Percentiles rank a stretch among this genome's conserved stretches.
Conservation (phyloP, 2,888 invertebrate species). For the Xestia sexstrigata region DNA sequence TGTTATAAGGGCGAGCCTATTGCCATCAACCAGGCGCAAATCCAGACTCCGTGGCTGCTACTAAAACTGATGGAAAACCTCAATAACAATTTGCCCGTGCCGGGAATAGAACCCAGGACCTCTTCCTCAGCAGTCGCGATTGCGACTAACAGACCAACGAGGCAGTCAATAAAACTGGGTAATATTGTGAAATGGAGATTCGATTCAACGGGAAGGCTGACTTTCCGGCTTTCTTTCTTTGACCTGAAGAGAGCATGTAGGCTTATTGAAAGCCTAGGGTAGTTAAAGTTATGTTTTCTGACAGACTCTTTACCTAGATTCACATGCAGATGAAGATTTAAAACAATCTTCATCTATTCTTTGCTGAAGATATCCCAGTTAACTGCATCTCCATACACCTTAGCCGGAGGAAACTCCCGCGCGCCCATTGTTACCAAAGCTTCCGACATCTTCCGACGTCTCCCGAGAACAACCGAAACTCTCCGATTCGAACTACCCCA, state of each 20-base stretch:
- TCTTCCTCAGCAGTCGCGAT: too few species aligned
- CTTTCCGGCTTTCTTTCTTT: not conserved
- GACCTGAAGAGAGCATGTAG: not conserved
- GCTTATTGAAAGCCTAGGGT: not conserved
- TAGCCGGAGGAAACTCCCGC: not conserved
- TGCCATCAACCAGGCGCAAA: too few species aligned
- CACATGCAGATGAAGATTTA: not conserved
- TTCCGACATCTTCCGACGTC: not conserved
- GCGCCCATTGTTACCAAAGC: not conserved
- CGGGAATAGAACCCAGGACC: too few species aligned
- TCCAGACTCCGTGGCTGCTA: too few species aligned
- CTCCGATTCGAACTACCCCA: slow-evolving; percentile 40
- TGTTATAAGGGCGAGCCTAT: too few species aligned
- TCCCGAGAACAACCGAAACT: slow-evolving; percentile 29
- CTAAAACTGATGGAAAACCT: too few species aligned
- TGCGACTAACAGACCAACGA: too few species aligned
- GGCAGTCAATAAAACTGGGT: not conserved
- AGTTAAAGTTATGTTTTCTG: not conserved
- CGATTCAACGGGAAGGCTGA: not conserved
- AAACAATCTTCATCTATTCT: not conserved
- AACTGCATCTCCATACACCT: not conserved
- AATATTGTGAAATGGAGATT: too few species aligned
- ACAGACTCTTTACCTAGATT: not conserved
- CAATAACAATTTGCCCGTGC: too few species aligned
- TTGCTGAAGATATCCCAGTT: not conserved